Evolutionary conservation across 2,113 vertebrate species (phyloP).

Genomic region (Struthidea cinerea): DNA sequence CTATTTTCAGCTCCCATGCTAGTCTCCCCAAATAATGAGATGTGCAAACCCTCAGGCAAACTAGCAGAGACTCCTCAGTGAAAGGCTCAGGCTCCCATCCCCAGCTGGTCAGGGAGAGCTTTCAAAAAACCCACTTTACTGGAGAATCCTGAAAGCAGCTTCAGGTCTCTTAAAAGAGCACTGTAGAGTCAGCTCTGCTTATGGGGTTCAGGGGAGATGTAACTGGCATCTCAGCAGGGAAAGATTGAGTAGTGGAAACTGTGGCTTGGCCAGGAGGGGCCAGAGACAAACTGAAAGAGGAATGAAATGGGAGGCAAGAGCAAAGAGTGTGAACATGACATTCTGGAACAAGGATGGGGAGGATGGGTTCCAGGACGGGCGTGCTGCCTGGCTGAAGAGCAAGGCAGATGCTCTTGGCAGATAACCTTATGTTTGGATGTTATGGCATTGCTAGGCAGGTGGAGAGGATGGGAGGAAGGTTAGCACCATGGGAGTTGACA

Average conservation of each 20-base stretch:
- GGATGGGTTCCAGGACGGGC: background rate
- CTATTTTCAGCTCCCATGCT: background rate
- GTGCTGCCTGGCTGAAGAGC: background rate
- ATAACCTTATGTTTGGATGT: background rate
- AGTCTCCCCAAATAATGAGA: background rate
- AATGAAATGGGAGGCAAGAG: background rate
- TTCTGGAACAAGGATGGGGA: background rate
- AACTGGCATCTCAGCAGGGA: background rate
- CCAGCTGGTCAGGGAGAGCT: background rate
- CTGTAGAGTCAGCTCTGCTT: background rate
- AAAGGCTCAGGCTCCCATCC: background rate
- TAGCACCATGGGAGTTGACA: slow-evolving; percentile 19
- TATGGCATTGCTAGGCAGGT: slow-evolving; percentile 1
- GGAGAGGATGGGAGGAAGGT: slow-evolving; percentile 18
- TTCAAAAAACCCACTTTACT: background rate
- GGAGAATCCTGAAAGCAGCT: background rate
- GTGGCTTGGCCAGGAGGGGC: background rate
- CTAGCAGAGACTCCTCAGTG: background rate
- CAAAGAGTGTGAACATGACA: background rate
- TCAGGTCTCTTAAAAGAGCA: background rate
- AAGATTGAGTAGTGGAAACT: background rate
- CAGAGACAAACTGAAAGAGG: background rate
- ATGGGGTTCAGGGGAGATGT: background rate
- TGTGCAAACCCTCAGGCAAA: background rate
- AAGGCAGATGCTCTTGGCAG: slow-evolving; percentile 49